These are phyloP conservation scores for Ophion ellenae DNA, from an alignment of 2,888 invertebrate species.

Conservation along the genomic window DNA sequence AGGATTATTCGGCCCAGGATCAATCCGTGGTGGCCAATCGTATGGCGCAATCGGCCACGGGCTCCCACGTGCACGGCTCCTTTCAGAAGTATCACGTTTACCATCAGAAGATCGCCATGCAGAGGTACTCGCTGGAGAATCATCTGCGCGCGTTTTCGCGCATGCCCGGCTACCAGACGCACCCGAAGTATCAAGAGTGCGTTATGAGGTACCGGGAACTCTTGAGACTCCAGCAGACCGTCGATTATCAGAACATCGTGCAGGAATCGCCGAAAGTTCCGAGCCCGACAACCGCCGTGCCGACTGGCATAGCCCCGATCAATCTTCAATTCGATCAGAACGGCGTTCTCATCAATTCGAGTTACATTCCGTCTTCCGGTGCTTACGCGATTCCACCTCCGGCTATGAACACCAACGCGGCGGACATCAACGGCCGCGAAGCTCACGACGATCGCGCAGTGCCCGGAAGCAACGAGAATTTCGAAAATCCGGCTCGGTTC, in stretches of 20 bases:
- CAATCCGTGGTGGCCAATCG: slow-evolving; percentile 65
- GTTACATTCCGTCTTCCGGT: slow-evolving; percentile 68
- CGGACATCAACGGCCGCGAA: background rate
- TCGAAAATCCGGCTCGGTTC: slow-evolving; percentile 63
- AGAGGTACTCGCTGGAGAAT: slow-evolving; percentile 78
- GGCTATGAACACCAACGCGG: background rate
- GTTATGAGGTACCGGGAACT: slow-evolving; percentile 78
- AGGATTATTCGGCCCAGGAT: slow-evolving; percentile 70
- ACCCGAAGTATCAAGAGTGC: slow-evolving; percentile 81
- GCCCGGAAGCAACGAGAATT: slow-evolving; percentile 18
- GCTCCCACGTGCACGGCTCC: slow-evolving; percentile 70
- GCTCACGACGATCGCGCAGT: background rate
- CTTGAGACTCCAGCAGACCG: slow-evolving; percentile 77
- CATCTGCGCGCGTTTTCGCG: slow-evolving; percentile 77
- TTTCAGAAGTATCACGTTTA: slow-evolving; percentile 80
- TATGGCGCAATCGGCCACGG: slow-evolving; percentile 66
- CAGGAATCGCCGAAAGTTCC: slow-evolving; percentile 74
- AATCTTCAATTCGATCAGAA: slow-evolving; percentile 82
- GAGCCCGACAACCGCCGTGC: slow-evolving; percentile 52
- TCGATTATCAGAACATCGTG: slow-evolving; percentile 77
- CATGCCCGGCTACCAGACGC: slow-evolving; percentile 79
- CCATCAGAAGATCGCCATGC: slow-evolving; percentile 77
- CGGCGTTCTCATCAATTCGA: slow-evolving; percentile 80
- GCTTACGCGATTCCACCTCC: background rate
- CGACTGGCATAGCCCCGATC: slow-evolving; percentile 74